Conservation (phyloP, 2,797 vertebrate species). For the Intellagama lesueurii region DNA sequence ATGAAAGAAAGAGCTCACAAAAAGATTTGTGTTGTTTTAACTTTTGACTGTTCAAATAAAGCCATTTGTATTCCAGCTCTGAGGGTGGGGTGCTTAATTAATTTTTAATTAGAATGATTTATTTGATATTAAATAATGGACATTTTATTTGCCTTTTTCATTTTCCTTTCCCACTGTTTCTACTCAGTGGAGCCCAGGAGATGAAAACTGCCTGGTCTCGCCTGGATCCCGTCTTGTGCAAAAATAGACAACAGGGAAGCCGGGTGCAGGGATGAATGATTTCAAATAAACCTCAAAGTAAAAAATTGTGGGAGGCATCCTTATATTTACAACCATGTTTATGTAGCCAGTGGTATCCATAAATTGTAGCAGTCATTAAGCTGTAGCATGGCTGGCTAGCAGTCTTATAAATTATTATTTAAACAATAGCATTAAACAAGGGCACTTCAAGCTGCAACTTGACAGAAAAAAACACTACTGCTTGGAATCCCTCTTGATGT, state of each 20-base stretch:
- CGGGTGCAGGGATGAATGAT: conserved; percentile 45
- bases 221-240: conserved; percentile 33
- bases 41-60: conserved; percentile 36
- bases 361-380: conserved; percentile 77
- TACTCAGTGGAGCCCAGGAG: conserved; percentile 41
- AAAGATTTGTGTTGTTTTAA: conserved; percentile 45
- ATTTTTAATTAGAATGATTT: conserved; percentile 76
- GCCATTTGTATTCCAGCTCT: conserved; percentile 54
- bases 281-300: conserved; percentile 64
- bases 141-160: conserved; percentile 50
- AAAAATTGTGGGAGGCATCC: conserved; percentile 63
- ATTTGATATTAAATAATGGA: conserved; percentile 65
- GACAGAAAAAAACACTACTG: conserved; percentile 63
- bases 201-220: conserved; percentile 1
- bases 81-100: conserved; percentile 63
- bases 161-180: conserved; percentile 31
- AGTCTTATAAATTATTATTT: conserved; percentile 75
- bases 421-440: conserved; percentile 74
- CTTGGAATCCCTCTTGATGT: conserved; percentile 34
- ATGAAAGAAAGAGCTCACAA: conserved; percentile 45
- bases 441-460: conserved; percentile 66
- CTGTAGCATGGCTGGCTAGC: conserved; percentile 60
- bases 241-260: conserved; percentile 42
- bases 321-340: conserved; percentile 72
- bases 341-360: conserved; percentile 69